Evolutionary conservation across 2,797 vertebrate species (phyloP), one percentile per base, ranked within the genome.

Genomic region (Anolis apletophallus): DNA sequence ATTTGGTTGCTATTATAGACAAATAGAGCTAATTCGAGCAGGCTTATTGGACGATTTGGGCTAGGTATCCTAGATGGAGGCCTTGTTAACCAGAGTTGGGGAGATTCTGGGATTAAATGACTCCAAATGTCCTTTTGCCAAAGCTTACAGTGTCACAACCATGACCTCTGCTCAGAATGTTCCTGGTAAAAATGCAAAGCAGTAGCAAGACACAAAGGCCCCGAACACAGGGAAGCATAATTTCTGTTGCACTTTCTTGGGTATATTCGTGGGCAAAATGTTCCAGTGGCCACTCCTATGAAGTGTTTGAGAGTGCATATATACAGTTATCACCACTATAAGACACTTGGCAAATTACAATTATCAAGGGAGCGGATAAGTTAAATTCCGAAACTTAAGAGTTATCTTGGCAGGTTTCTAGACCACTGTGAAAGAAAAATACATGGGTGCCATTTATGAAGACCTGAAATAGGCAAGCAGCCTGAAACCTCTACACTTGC

Each of bases 1-100:
- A 95, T 95, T 96, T 94, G 95, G 93, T 95, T 96, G 93, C 89
- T 95, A 95, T 95, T 96, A 96, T 61, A 83, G 93, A 93, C 90
- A 93, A 95, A 93, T 93, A 90, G 89, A 94, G 94, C 93, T 95
- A 94, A 94, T 93, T 46, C 91, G 89, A 87, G 89, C 90, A 91
- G 91, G 92, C 89, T 94, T 88, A 93, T 89, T 89, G 87, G 92
- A 89, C 78, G 87, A 93, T 84, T n/a, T 72, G 83, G 94, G 90
- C 36, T 73, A 19, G 69, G 92, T 87, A 94, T 93, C 87, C 86
- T 85, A 80, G 75, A 92, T 92, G 93, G 91, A 92, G 87, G 93
- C 88, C 89, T 74, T 93, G 93, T 64, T 93, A 94, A 93, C 76
- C 90, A 69, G 91, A 93, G 90, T 85, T 91, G 90, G 89, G 80